These are phyloP conservation scores for Gallinago paraguaiae DNA, from an alignment of 2,113 vertebrate genomes.

Conservation along the genomic window DNA sequence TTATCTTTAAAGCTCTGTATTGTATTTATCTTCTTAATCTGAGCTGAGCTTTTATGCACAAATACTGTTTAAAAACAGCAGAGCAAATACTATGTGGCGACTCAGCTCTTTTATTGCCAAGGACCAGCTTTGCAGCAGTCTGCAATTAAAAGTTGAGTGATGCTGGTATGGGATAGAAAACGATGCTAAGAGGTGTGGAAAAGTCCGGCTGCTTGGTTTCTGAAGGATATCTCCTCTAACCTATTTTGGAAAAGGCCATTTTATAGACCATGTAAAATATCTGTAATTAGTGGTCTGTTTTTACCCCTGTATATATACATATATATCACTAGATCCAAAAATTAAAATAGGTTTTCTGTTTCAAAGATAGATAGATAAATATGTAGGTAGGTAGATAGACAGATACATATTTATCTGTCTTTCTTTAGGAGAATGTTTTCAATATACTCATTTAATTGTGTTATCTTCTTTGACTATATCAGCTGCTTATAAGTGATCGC, in stretches of 20 bases:
- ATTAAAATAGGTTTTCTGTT: background rate
- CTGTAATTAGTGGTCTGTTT: background rate
- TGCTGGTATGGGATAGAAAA: background rate
- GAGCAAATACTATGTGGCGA: background rate
- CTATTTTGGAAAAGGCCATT: background rate
- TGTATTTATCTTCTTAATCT: constrained; percentile 28
- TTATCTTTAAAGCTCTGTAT: constrained; percentile 10
- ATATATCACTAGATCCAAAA: background rate
- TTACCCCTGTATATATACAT: background rate
- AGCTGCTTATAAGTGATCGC: background rate
- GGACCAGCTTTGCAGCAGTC: background rate
- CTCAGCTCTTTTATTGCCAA: background rate
- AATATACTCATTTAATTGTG: background rate
- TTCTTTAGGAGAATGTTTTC: background rate
- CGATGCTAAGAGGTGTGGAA: background rate
- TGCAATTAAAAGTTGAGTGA: background rate
- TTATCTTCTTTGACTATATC: background rate
- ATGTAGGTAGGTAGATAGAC: background rate
- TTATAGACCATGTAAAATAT: background rate
- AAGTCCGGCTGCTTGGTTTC: background rate
- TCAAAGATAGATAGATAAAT: background rate
- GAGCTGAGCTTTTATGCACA: background rate
- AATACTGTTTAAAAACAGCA: background rate
- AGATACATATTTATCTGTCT: background rate
- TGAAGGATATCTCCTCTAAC: background rate